Evolutionary conservation across 2,113 vertebrate species (phyloP).

Genomic region (Ptychochromis oligacanthus): DNA sequence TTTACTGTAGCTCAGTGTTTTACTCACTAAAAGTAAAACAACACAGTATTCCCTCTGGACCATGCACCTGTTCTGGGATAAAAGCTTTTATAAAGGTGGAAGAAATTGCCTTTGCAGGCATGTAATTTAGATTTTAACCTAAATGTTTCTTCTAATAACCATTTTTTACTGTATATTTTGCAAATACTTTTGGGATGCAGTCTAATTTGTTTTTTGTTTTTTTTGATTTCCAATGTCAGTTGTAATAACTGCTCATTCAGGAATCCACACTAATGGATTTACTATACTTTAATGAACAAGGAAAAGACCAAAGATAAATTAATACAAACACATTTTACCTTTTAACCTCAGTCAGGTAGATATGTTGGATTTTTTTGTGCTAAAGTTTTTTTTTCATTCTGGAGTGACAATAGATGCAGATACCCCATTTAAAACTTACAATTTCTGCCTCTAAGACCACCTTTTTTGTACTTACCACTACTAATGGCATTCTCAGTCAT

Average conservation of each 20-base stretch:
- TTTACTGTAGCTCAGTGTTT: neutral
- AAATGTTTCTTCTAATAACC: slow-evolving; percentile 8
- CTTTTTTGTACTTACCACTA: neutral
- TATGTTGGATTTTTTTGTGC: neutral
- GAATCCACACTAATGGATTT: neutral
- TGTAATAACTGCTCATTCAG: neutral
- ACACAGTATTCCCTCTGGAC: neutral
- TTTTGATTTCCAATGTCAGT: neutral
- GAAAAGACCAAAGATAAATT: neutral
- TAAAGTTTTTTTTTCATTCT: neutral
- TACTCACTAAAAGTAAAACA: neutral
- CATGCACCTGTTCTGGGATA: neutral
- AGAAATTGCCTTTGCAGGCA: neutral
- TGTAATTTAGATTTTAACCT: neutral
- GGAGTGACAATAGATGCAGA: neutral
- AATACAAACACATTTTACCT: neutral
- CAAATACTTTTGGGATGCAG: too few relatives aligned
- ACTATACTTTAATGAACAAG: neutral
- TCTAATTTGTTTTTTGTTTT: neutral
- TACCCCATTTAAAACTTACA: neutral
- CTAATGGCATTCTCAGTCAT: neutral
- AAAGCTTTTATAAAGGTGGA: neutral
- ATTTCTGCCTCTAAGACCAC: neutral
- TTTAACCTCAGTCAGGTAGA: neutral
- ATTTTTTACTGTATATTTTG: neutral